phyloP scores from a whole-genome alignment of 2,113 vertebrate species.

The Halcyon malimbica region DNA sequence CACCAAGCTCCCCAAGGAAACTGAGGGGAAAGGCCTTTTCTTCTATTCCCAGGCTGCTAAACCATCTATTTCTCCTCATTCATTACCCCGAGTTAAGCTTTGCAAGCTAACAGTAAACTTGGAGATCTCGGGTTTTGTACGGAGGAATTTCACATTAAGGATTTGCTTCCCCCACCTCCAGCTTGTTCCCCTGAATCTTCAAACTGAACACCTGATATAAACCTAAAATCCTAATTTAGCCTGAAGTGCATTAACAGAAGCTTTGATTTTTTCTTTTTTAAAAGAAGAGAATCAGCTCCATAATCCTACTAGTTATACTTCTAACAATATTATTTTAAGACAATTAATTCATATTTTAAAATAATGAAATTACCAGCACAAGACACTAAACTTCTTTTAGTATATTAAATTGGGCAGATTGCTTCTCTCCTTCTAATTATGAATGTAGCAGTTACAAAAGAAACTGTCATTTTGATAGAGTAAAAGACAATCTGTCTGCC shows the following conservation, averaged over 20 bases:
- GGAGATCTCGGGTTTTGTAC: conserved; percentile 65
- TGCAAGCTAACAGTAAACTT: conserved; percentile 71
- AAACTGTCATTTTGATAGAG: conserved; percentile 90
- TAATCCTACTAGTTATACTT: conserved; percentile 76
- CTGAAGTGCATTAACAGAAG: conserved; percentile 55
- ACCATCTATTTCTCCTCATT: conserved; percentile 58
- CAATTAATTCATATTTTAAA: conserved; percentile 87
- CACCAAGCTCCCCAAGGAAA: neutral
- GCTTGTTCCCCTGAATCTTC: conserved; percentile 50
- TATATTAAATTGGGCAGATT: conserved; percentile 88
- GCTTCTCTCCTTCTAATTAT: conserved; percentile 87
- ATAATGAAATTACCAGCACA: conserved; percentile 83
- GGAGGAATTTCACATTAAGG: conserved; percentile 69
- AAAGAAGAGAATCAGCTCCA: conserved; percentile 56
- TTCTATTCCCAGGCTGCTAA: conserved; percentile 48
- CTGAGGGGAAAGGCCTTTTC: conserved; percentile 46
- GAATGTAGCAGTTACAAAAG: conserved; percentile 87
- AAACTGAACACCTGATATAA: conserved; percentile 70
- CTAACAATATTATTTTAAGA: conserved; percentile 82
- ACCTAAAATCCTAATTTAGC: conserved; percentile 63
- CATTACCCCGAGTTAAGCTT: conserved; percentile 70
- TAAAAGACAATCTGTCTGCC: conserved; percentile 89
- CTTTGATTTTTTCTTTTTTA: conserved; percentile 26
- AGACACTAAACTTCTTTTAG: conserved; percentile 82
- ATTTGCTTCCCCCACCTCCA: conserved; percentile 46